Conservation (phyloP, 2,113 vertebrate species). For the Stigmatopora nigra region DNA sequence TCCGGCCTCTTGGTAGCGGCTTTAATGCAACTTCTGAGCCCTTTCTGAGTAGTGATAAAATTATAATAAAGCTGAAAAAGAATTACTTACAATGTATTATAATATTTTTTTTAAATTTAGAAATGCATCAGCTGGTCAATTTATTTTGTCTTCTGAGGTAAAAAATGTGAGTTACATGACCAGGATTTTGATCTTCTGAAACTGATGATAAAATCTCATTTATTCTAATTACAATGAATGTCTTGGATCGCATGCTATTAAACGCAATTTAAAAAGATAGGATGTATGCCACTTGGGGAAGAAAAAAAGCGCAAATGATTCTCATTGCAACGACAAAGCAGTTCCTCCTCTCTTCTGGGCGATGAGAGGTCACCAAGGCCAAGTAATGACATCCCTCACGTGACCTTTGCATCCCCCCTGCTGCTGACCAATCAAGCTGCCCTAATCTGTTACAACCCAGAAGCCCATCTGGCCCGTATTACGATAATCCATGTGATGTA, state of each 20-base stretch:
- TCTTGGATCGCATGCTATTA: too few relatives aligned
- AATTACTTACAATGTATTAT: too few relatives aligned
- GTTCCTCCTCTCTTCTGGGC: background rate
- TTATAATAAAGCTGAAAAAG: too few relatives aligned
- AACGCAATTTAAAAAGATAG: too few relatives aligned
- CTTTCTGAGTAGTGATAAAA: background rate
- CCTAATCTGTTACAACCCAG: conserved; percentile 58
- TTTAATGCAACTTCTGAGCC: conserved; percentile 31
- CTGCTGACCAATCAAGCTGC: conserved; percentile 54
- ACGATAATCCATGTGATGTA: conserved; percentile 66
- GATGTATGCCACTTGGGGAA: too few relatives aligned
- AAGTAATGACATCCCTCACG: conserved; percentile 24
- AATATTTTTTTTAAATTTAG: too few relatives aligned
- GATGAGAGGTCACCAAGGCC: background rate
- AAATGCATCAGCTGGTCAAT: too few relatives aligned
- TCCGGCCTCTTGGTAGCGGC: conserved; percentile 24
- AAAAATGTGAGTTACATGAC: too few relatives aligned
- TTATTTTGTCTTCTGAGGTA: too few relatives aligned
- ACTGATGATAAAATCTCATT: too few relatives aligned
- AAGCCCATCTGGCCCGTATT: conserved; percentile 63
- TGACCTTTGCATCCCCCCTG: conserved; percentile 34
- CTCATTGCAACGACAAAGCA: background rate
- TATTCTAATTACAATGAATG: too few relatives aligned
- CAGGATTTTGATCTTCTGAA: too few relatives aligned
- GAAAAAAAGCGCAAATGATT: background rate